Conservation (phyloP, 2,797 vertebrate species). For the Apogon talboti region DNA sequence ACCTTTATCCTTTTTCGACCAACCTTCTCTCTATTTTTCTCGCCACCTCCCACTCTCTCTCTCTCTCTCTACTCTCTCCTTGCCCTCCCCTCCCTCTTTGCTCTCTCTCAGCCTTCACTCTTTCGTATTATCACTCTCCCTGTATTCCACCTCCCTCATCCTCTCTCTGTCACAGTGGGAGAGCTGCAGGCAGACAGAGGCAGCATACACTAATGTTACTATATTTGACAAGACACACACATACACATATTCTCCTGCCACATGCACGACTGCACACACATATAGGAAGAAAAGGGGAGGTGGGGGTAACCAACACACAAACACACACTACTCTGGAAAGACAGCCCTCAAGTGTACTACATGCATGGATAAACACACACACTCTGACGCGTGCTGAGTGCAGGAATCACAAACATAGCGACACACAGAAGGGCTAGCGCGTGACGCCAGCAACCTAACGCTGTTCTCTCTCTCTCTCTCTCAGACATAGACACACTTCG, state of each 20-base stretch:
- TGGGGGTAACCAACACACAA: constrained; percentile 51
- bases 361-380: constrained; percentile 44
- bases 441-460: constrained; percentile 74
- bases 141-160: constrained; percentile 70
- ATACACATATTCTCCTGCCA: constrained; percentile 64
- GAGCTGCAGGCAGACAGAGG: constrained; percentile 80
- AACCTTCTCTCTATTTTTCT: constrained; percentile 39
- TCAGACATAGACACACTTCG: constrained; percentile 25
- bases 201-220: constrained; percentile 80
- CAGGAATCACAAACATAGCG: constrained; percentile 82
- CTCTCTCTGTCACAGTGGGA: constrained; percentile 76
- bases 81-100: constrained; percentile 1
- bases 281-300: constrained; percentile 47
- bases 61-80: constrained; percentile 27
- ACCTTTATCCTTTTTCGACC: constrained; percentile 35
- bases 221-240: constrained; percentile 82
- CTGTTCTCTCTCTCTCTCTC: constrained; percentile 54
- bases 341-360: constrained; percentile 58
- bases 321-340: constrained; percentile 55
- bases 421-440: constrained; percentile 71
- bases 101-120: constrained; percentile 56
- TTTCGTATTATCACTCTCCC: constrained; percentile 58
- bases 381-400: constrained; percentile 70
- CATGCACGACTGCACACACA: constrained; percentile 75
- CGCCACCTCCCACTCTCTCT: constrained; percentile 34